Conservation (phyloP, 2,113 vertebrate genomes). For the Gasterosteus aculeatus region DNA sequence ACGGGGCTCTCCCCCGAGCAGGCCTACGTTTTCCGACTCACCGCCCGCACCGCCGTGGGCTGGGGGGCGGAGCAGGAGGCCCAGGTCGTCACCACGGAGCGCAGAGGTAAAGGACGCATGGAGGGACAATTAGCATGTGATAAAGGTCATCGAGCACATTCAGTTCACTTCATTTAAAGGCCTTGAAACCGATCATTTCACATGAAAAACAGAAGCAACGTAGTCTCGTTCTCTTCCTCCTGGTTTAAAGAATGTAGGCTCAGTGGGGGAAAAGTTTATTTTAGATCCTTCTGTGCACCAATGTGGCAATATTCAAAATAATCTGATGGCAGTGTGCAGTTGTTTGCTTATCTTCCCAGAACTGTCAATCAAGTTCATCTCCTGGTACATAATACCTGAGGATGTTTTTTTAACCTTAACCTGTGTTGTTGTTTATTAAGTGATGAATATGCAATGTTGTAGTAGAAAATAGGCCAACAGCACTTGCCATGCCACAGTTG, state of each 20-base stretch:
- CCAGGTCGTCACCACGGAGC: slow-evolving; percentile 92
- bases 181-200: too few relatives aligned
- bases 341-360: not conserved
- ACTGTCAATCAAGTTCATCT: not conserved
- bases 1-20: slow-evolving; percentile 88
- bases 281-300: not conserved
- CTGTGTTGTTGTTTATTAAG: not conserved
- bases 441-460: not conserved
- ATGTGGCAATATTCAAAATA: not conserved
- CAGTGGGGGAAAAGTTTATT: not conserved
- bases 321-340: not conserved
- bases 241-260: not conserved
- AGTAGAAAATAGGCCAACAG: not conserved
- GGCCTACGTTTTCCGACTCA: slow-evolving; percentile 88
- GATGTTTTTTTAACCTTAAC: not conserved
- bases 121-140: not conserved
- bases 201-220: not conserved
- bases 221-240: not conserved
- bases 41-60: slow-evolving; percentile 92
- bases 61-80: slow-evolving; percentile 92
- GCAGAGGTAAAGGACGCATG: slow-evolving; percentile 85
- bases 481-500: not conserved
- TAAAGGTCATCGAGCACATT: not conserved
- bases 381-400: not conserved
- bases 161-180: too few relatives aligned